Conservation (phyloP, 2,113 vertebrate species). For the Gnathonemus echidnorhynchus region DNA sequence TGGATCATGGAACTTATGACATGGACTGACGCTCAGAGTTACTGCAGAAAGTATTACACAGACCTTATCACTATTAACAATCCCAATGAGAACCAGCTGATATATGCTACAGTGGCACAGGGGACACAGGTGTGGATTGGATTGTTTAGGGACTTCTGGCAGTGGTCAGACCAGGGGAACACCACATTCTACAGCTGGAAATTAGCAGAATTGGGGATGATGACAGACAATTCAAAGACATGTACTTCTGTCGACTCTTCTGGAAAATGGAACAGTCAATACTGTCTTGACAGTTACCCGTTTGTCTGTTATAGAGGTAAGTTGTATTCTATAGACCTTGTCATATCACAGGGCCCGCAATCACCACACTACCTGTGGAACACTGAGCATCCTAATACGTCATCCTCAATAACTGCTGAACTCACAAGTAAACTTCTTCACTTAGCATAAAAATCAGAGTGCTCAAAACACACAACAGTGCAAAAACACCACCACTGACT, state of each 20-base stretch:
- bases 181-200: slow-evolving; percentile 20
- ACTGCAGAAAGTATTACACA: slow-evolving; percentile 15
- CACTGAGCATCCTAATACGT: neutral
- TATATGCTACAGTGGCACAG: neutral
- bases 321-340: neutral
- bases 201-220: neutral
- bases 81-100: neutral
- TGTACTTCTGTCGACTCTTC: neutral
- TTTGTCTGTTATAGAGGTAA: slow-evolving; percentile 18
- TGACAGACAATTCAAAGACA: neutral
- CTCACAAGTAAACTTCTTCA: neutral
- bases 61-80: slow-evolving; percentile 13
- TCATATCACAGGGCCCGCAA: neutral
- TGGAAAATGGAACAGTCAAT: neutral
- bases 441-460: neutral
- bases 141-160: slow-evolving; percentile 18
- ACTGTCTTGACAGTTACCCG: neutral
- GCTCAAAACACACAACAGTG: neutral
- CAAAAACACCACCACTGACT: neutral
- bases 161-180: slow-evolving; percentile 15
- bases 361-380: neutral
- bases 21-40: slow-evolving; percentile 13
- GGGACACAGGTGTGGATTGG: neutral
- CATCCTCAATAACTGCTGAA: neutral
- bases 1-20: neutral